phyloP scores from a whole-genome alignment of 2,888 invertebrate species.

The Pterostichus niger region DNA sequence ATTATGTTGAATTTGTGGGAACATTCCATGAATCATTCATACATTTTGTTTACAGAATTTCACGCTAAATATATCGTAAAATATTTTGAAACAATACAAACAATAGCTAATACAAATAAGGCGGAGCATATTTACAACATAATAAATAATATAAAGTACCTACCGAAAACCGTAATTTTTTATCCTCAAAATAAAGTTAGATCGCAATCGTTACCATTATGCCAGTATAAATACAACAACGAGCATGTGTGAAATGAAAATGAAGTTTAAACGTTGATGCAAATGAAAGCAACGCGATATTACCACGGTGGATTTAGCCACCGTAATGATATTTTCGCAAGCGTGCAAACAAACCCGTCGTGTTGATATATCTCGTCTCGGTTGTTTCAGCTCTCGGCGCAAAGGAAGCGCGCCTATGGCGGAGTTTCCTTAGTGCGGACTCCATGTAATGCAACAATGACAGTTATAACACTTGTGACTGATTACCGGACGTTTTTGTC shows the following conservation, averaged over 20 bases:
- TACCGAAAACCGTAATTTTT: constrained; percentile 4
- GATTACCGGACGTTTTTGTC: constrained; percentile 67
- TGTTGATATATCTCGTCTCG: constrained; percentile 47
- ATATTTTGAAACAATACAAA: constrained; percentile 1
- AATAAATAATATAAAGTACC: too few species aligned
- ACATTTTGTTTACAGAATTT: constrained; percentile 25
- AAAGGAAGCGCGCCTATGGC: constrained; percentile 57
- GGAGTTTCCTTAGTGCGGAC: constrained; percentile 34
- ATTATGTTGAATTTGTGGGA: constrained; percentile 40
- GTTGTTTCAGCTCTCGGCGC: constrained; percentile 36
- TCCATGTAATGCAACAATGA: constrained; percentile 64
- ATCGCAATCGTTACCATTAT: background rate
- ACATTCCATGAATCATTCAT: constrained; percentile 40
- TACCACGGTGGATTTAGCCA: background rate
- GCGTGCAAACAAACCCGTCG: constrained; percentile 1
- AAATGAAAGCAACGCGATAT: background rate
- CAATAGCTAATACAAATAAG: constrained; percentile 2
- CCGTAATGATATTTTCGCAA: constrained; percentile 38
- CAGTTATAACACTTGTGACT: constrained; percentile 66
- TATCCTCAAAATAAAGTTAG: constrained; percentile 15
- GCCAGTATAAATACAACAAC: constrained; percentile 21
- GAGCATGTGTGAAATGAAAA: constrained; percentile 22
- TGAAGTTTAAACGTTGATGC: constrained; percentile 31
- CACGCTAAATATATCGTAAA: constrained; percentile 25
- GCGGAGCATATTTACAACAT: background rate